Base-by-base conservation (phyloP, 2,888 invertebrate genomes). In the Pammene aurita region DNA sequence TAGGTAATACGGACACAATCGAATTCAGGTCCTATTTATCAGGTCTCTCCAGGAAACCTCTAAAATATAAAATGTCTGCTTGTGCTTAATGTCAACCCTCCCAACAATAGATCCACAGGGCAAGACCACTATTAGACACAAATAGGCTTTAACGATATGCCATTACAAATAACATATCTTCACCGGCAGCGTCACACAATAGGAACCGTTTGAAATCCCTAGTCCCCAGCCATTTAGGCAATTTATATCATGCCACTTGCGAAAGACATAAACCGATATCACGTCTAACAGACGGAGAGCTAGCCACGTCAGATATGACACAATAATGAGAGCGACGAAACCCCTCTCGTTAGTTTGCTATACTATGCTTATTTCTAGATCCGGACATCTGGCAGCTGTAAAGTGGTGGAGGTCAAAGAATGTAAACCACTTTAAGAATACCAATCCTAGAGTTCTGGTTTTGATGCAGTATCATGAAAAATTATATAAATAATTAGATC, bases 241-340 rank as follows among this genome's bases (percentile, higher is more conserved):
- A 76, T 77, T 76, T 77, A 79, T 77, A 75, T 72, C 66, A 72
- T 63, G 72, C 71, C 74, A 70, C 73, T 74, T 76, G 75, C 74
- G 71, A 74, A 74, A 74, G 76, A 77, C 78, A 76, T 75, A 74
- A 72, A 76, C 75, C 76, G 74, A 77, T 78, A 75, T 75, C 73
- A 75, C 73, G 72, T n/a, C n/a, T n/a, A n/a, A n/a, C n/a, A n/a
- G n/a, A n/a, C n/a, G n/a, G n/a, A n/a, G n/a, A n/a, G n/a, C n/a
- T n/a, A n/a, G n/a, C n/a, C n/a, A n/a, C n/a, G n/a, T n/a, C n/a
- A n/a, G n/a, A n/a, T n/a, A n/a, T n/a, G n/a, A n/a, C n/a, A n/a
- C n/a, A n/a, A n/a, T n/a, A n/a, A n/a, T n/a, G n/a, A n/a, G n/a
- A n/a, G n/a, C n/a, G n/a, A n/a, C n/a, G n/a, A n/a, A n/a, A n/a